Conservation (phyloP, 2,113 vertebrate species). For the Dermatemys mawii region DNA sequence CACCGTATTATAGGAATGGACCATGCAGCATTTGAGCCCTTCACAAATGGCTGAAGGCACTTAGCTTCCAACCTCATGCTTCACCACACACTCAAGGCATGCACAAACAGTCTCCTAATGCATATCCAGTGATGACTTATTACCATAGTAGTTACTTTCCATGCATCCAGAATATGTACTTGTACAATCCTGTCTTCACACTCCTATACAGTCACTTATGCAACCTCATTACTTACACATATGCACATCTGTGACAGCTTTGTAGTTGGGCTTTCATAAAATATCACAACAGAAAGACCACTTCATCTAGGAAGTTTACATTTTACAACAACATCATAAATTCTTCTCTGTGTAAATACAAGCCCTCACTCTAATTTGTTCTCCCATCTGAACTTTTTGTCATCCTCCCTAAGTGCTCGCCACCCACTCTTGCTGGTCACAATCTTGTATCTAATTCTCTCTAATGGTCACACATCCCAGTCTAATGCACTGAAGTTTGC, state of each 20-base stretch:
- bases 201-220: not conserved
- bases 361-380: not conserved
- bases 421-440: not conserved
- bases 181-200: not conserved
- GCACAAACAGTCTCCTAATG: not conserved
- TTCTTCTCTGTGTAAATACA: not conserved
- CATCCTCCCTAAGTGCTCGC: not conserved
- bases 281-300: not conserved
- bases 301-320: not conserved
- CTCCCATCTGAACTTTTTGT: constrained; percentile 22
- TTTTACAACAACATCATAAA: constrained; percentile 12
- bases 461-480: not conserved
- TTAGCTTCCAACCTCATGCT: not conserved
- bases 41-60: not conserved
- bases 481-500: not conserved
- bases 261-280: not conserved
- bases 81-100: not conserved
- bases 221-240: not conserved
- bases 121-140: not conserved
- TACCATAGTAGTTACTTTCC: not conserved
- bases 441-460: constrained; percentile 2
- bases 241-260: not conserved
- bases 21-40: not conserved
- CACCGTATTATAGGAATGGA: not conserved
- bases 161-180: not conserved